Base-by-base conservation (phyloP, 2,113 vertebrate genomes). In the Oncorhynchus clarkii region DNA sequence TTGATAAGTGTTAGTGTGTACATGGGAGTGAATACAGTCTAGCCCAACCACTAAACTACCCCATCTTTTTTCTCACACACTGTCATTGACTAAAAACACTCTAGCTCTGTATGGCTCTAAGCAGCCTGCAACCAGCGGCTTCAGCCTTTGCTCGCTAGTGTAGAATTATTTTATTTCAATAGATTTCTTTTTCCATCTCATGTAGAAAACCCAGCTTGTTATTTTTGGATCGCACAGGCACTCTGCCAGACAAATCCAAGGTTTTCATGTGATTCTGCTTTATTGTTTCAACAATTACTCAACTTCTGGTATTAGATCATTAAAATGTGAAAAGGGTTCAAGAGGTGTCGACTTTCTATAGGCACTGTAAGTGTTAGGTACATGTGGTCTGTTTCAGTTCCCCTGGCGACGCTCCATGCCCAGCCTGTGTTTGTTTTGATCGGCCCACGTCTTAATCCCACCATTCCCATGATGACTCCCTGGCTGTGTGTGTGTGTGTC, bases 171-270 rank as follows among this genome's bases (percentile, higher is more conserved):
- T 29, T 11, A 11, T 65, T 62, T 24, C 20, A 0, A 39, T 12
- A 72, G 48, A 74, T 77, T 74, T 14, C 45, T 54, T 39, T 68
- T 29, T 64, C 64, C 24, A 68, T 67, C 16, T 68, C 62, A 27
- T 1, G 18, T 1, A 14, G 68, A 8, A 62, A n/a, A n/a, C 20
- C 2, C n/a, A 22, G 18, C 67, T 59, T 77, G 48, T 27, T 77
- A 72, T 75, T 72, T 16, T 77, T 85, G 71, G 79, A 79, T 34
- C 1, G 39, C 59, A 22, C 29, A 75, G 59, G 20, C 26, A 27
- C 0, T 16, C 16, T 24, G 14, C 71, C 45, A 22, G 31, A 31
- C 57, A 27, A 49, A 39, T 72, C 45, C 45, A 49, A 13, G n/a
- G n/a, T n/a, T 18, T 14, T 45, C 51, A 69, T 54, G 64, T 29